Evolutionary conservation across 53 echinoderm and acorn worm genomes (phyloP).

Genomic region (Mesocentrotus franciscanus): DNA sequence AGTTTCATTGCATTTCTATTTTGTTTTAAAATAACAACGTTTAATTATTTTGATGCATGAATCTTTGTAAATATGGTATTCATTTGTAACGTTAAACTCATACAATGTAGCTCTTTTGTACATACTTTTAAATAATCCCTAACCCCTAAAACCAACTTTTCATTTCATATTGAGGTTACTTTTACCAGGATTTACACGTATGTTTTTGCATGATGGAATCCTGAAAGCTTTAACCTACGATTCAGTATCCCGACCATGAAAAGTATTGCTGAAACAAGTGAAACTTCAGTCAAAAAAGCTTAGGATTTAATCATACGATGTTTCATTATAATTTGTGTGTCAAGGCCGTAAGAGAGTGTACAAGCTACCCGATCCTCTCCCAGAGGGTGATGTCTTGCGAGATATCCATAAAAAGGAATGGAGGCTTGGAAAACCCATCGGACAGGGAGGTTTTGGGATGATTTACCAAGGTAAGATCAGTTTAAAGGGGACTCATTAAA

Average conservation of each 20-base stretch:
- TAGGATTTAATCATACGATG: too few relatives aligned
- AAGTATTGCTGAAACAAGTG: too few relatives aligned
- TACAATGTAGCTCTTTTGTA: too few relatives aligned
- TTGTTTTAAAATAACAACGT: background rate
- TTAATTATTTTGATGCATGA: background rate
- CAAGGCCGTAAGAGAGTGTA: constrained; percentile 71
- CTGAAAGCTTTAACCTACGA: too few relatives aligned
- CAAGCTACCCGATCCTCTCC: constrained; percentile 86
- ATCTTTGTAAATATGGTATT: background rate
- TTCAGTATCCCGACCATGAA: too few relatives aligned
- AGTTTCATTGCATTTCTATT: background rate
- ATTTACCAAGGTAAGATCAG: constrained; percentile 86
- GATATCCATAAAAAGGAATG: constrained; percentile 91
- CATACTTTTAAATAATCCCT: too few relatives aligned
- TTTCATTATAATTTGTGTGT: background rate
- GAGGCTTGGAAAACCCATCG: constrained; percentile 86
- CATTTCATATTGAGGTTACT: too few relatives aligned
- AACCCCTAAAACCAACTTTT: too few relatives aligned
- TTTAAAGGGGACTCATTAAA: background rate
- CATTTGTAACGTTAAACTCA: background rate
- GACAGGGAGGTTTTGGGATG: constrained; percentile 94
- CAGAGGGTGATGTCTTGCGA: constrained; percentile 84
- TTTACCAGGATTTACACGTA: too few relatives aligned
- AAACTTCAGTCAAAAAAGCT: too few relatives aligned
- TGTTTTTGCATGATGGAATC: too few relatives aligned